Base-by-base conservation (phyloP, 2,888 invertebrate species). In the Pollenia amentaria region DNA sequence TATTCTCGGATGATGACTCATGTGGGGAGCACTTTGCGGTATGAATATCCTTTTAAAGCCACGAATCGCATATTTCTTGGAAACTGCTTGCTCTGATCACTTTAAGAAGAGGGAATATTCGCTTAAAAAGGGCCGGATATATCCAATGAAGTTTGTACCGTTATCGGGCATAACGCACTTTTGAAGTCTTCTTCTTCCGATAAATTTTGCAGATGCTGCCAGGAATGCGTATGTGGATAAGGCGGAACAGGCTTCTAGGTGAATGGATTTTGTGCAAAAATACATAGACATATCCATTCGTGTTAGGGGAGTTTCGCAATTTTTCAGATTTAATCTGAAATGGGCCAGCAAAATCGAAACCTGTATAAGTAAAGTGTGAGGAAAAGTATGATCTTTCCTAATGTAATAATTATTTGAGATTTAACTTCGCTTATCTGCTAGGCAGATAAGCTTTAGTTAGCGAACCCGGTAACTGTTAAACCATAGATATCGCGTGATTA, bases 371-470 rank as follows among this genome's bases (percentile, higher is more conserved):
- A n/a, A n/a, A n/a, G n/a, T n/a, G n/a, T n/a, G n/a, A n/a, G n/a
- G n/a, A n/a, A n/a, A n/a, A n/a, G n/a, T n/a, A n/a, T n/a, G n/a
- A n/a, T n/a, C n/a, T n/a, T n/a, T n/a, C n/a, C n/a, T n/a, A n/a
- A n/a, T 83, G 85, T 11, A 88, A 53, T 1, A 73, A 86, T 86
- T 6, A 88, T 77, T 76, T 81, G 84, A 0, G 53, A 62, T 14
- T 73, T 60, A 0, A 57, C 40, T 12, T 78, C n/a, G n/a, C n/a
- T n/a, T n/a, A n/a, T n/a, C n/a, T n/a, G n/a, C n/a, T n/a, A n/a
- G n/a, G n/a, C n/a, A n/a, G n/a, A n/a, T n/a, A n/a, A n/a, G n/a
- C n/a, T n/a, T n/a, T n/a, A n/a, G n/a, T n/a, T n/a, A n/a, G n/a
- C n/a, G n/a, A n/a, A n/a, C n/a, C n/a, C n/a, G n/a, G n/a, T n/a